Conservation (phyloP, 2,888 invertebrate species). For the Mesochorus sp. region DNA sequence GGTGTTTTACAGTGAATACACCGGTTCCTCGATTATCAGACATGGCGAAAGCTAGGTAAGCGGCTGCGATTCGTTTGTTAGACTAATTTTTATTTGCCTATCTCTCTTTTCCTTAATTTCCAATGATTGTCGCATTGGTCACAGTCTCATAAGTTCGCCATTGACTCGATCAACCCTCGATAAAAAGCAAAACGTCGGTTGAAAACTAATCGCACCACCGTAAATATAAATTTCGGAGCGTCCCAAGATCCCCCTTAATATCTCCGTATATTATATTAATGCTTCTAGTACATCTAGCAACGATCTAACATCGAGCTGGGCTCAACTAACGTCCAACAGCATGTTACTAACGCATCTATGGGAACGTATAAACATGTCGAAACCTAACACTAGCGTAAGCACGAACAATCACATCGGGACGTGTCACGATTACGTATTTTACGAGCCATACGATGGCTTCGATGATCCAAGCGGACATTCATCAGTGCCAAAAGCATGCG, state of each 20-base stretch:
- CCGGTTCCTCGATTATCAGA: conserved; percentile 66
- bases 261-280: no score
- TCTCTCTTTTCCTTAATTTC: neutral
- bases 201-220: no score
- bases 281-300: conserved; percentile 76
- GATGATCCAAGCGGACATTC: conserved; percentile 6
- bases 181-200: no score
- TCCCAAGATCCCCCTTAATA: no score
- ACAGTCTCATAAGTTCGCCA: no score
- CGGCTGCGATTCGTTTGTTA: neutral
- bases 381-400: conserved; percentile 70
- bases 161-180: neutral
- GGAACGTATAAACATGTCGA: conserved; percentile 73
- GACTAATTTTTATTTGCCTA: neutral
- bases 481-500: conserved; percentile 46
- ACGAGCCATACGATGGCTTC: conserved; percentile 52
- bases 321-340: conserved; percentile 78
- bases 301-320: conserved; percentile 76
- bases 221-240: no score
- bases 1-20: conserved; percentile 62
- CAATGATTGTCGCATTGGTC: no score
- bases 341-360: conserved; percentile 77
- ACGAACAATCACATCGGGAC: conserved; percentile 69
- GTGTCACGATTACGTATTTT: conserved; percentile 67
- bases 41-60: conserved; percentile 72